Base-by-base conservation (phyloP, 2,888 invertebrate genomes). In the Hedychridium roseum region DNA sequence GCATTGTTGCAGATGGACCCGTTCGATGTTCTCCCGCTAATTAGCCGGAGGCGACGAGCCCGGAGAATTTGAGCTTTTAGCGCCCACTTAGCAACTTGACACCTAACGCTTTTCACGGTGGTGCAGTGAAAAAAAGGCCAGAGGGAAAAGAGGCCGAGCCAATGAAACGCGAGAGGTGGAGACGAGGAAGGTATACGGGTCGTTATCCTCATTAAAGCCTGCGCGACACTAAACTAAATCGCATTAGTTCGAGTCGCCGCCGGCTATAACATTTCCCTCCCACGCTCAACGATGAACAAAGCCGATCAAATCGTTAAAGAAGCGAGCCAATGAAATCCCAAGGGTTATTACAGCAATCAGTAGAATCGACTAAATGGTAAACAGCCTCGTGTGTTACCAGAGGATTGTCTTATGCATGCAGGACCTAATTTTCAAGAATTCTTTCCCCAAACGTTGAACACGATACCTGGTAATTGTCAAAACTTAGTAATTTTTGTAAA, bases 1-100 rank as follows among this genome's bases (percentile, higher is more conserved):
- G 9, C 23, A 23, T 6, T 9, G 5, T 23, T 23, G 31, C 6
- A 16, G 26, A 12, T 17, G 12, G 31, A 41, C 17, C 11, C 18
- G 43, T 46, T 47, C 40, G 46, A 46, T 49, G 43, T 57, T 58
- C 48, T 50, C 43, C 28, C 36, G 54, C 50, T 58, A 57, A 58
- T 54, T 54, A 37, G 44, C 41, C 32, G 17, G 21, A 34, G 43
- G 37, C 36, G 36, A 38, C 31, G 38, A 37, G 26, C 30, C 30
- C 28, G 28, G 4, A 54, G 54, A 53, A 60, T 54, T 43, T 43
- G 28, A 50, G 12, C 41, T 42, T 43, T 54, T 60, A 60, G 52
- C 60, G 39, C 6, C 45, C 46, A 54, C 48, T 60, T 61, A 61
- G 53, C 52, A 26, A 43, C 40, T 32, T 20, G 47, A 45, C 52